Conservation (phyloP, 2,113 vertebrate genomes). For the Glaucidium brasilianum region DNA sequence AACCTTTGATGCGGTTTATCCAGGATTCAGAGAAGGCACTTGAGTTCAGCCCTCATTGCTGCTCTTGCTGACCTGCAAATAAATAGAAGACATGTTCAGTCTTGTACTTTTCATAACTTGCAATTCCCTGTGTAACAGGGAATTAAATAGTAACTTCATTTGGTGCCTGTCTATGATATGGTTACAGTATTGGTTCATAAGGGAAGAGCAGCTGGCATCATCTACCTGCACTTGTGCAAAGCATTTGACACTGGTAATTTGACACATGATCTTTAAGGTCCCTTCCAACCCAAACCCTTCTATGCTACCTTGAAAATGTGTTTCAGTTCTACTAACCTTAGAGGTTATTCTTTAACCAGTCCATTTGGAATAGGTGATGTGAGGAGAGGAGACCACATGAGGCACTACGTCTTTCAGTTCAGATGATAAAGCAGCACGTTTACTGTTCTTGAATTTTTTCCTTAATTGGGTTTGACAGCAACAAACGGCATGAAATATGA, state of each 20-base stretch:
- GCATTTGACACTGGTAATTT: too few species aligned
- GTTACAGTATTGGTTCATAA: too few species aligned
- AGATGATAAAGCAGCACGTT: background rate
- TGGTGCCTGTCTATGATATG: background rate
- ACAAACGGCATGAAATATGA: background rate
- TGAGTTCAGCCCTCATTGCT: background rate
- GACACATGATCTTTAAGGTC: too few species aligned
- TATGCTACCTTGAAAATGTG: background rate
- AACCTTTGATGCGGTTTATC: background rate
- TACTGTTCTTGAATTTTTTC: background rate
- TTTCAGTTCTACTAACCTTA: background rate
- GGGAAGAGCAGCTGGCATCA: too few species aligned
- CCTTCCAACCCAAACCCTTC: too few species aligned
- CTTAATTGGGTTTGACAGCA: background rate
- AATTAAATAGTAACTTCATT: constrained; percentile 33
- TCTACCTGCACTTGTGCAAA: too few species aligned
- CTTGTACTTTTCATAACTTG: background rate
- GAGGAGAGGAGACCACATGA: background rate
- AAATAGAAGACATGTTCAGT: background rate
- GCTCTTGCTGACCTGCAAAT: background rate
- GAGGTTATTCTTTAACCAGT: constrained; percentile 33
- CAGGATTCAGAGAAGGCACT: background rate
- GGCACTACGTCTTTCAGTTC: background rate
- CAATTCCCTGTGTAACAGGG: background rate
- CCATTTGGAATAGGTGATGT: background rate